Evolutionary conservation across 1,140 invertebrate species (phyloP).

Genomic region (Caenorhabditis remanei): DNA sequence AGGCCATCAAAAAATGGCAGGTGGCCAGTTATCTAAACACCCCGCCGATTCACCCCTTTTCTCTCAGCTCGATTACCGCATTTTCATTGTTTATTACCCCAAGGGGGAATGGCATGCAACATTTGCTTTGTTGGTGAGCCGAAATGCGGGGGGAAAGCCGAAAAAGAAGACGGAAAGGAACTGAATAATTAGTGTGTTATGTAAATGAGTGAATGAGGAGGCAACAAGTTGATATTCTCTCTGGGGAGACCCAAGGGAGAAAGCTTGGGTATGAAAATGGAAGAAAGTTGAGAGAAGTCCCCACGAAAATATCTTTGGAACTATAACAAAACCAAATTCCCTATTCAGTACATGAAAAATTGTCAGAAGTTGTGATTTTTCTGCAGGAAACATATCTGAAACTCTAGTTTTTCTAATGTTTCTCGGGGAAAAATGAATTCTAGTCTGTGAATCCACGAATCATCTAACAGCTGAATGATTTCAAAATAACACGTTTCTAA

Average conservation of each 20-base stretch:
- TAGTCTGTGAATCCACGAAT: too few relatives aligned
- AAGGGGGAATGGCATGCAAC: conserved; percentile 12
- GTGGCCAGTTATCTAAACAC: conserved; percentile 51
- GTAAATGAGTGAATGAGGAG: background rate
- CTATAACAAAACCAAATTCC: too few relatives aligned
- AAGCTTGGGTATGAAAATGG: background rate
- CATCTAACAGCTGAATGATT: too few relatives aligned
- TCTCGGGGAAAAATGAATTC: too few relatives aligned
- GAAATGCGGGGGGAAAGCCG: background rate
- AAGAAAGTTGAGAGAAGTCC: too few relatives aligned
- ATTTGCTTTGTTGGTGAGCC: conserved; percentile 46
- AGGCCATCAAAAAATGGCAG: background rate
- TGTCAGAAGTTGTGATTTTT: too few relatives aligned
- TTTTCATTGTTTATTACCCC: conserved; percentile 39
- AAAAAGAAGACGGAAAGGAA: background rate
- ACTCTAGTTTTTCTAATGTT: too few relatives aligned
- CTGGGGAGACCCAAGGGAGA: background rate
- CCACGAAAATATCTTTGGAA: too few relatives aligned
- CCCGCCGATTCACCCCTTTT: too few relatives aligned
- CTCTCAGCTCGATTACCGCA: conserved; percentile 45
- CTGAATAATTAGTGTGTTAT: conserved; percentile 8
- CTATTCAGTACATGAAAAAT: too few relatives aligned
- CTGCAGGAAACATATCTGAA: too few relatives aligned
- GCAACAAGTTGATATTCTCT: background rate
- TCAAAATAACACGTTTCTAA: too few relatives aligned